Conservation (phyloP, 2,888 invertebrate species). For the Stomorhina lunata region DNA sequence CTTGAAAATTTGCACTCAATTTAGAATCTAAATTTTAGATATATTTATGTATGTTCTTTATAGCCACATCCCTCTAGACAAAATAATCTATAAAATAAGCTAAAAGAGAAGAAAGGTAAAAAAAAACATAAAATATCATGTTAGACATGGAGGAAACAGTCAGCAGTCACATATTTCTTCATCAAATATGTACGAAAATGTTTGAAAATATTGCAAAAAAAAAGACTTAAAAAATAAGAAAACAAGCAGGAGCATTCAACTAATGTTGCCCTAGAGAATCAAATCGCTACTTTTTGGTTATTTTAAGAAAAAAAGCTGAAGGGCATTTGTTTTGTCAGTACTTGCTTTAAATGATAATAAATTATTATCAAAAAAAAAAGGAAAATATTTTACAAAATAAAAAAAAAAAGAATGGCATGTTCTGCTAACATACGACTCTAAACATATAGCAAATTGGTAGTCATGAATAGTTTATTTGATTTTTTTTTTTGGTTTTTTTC, state of each 20-base stretch:
- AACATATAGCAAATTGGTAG: too few relatives aligned
- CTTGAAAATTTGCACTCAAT: constrained; percentile 50
- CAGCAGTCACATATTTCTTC: constrained; percentile 61
- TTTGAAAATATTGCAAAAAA: constrained; percentile 12
- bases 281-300: background rate
- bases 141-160: constrained; percentile 14
- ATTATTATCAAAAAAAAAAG: constrained; percentile 59
- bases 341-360: constrained; percentile 52
- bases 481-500: background rate
- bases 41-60: constrained; percentile 2
- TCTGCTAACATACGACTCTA: background rate
- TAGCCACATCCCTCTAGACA: background rate
- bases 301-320: constrained; percentile 19
- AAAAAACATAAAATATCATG: constrained; percentile 20
- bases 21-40: too few relatives aligned
- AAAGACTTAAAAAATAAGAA: too few relatives aligned
- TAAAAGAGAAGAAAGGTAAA: too few relatives aligned
- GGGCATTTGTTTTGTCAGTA: constrained; percentile 30
- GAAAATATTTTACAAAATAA: background rate
- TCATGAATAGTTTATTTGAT: constrained; percentile 31
- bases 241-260: constrained; percentile 13
- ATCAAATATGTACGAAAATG: constrained; percentile 54
- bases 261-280: constrained; percentile 61
- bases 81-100: background rate
- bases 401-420: background rate